Evolutionary conservation across 1,140 invertebrate genomes (phyloP), one percentile per base, ranked within the genome.

Genomic region (Luehdorfia chinensis): DNA sequence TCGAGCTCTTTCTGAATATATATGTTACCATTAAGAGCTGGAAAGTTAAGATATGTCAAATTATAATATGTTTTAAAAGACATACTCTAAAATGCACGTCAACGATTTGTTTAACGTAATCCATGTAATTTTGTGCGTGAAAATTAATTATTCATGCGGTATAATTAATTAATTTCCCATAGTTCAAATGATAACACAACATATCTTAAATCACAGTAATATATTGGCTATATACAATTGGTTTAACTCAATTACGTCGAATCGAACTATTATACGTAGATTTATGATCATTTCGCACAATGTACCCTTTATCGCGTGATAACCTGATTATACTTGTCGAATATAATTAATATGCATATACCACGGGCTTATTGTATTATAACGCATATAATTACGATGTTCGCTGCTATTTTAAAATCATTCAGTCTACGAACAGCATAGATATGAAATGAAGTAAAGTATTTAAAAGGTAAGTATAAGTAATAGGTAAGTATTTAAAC

Each of bases 211-310:
- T 72, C 60, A 66, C 34, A 48, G 33, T 66, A 67, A 59, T 57
- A 51, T 58, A 63, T 61, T 55, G 47, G 32, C 48, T 31, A 51
- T 59, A 66, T 64, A 54, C 50, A 65, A 71, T 75, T 62, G 64
- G 61, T 55, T 56, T 25, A 59, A 65, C 59, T 73, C 62, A 70
- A 75, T 75, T 75, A 75, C 58, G 55, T 56, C 58, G 59, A 63
- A 55, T 55, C 59, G 45, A 61, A 56, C 75, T 67, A 75, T 75
- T 78, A 75, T 59, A 34, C 37, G 49, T 47, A 65, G 65, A 69
- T 76, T 65, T 70, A 66, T 60, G 58, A 47, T 36, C 33, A 19
- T 27, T 13, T 34, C 39, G 28, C 41, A 19, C 25, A 31, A 19
- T 43, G 37, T 51, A 45, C 21, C 55, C 51, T 57, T 52, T 52